These are phyloP conservation scores for Drymodes brunneopygia DNA, from an alignment of 2,113 vertebrate genomes.

Conservation along the genomic window DNA sequence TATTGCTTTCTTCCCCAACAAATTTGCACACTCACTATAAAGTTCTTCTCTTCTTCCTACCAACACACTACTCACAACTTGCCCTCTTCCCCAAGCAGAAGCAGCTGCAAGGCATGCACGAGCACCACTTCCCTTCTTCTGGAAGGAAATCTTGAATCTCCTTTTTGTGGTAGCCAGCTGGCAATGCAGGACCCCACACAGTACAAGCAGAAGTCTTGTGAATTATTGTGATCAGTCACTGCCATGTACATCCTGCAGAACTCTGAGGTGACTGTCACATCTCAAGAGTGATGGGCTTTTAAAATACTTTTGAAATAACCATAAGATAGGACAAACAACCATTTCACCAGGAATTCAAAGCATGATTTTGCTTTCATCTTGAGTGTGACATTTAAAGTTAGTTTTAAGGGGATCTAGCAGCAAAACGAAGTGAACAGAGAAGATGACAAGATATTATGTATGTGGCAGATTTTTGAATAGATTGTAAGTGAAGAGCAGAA, in stretches of 20 bases:
- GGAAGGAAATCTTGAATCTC: neutral
- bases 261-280: neutral
- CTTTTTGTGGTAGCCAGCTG: neutral
- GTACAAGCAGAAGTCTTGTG: neutral
- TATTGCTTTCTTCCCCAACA: neutral
- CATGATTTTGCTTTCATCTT: neutral
- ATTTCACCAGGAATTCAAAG: neutral
- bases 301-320: neutral
- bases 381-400: neutral
- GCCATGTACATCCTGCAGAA: neutral
- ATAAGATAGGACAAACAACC: neutral
- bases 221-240: neutral
- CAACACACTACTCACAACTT: neutral
- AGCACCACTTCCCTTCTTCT: neutral
- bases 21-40: neutral
- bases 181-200: neutral
- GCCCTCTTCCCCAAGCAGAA: neutral
- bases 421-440: neutral
- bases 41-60: neutral
- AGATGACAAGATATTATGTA: constrained; percentile 8
- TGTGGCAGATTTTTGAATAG: constrained; percentile 8
- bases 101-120: neutral
- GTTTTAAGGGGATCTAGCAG: constrained; percentile 21
- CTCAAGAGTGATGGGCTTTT: neutral
- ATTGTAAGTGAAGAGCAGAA: constrained; percentile 52